Conservation (phyloP, 2,113 vertebrate species). For the Vireo altiloquus region DNA sequence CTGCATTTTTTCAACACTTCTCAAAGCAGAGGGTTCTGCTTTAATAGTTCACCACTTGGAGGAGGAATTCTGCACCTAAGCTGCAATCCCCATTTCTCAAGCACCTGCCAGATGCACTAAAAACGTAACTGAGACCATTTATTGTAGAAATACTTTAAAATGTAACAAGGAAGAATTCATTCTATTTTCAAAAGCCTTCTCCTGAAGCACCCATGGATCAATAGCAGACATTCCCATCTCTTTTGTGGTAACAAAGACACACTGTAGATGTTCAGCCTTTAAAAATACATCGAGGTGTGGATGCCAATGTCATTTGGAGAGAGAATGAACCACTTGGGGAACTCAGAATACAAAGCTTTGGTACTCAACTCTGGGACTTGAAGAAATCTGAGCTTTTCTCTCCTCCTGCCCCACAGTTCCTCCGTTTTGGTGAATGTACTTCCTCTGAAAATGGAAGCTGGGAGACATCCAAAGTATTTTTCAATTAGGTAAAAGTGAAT, state of each 20-base stretch:
- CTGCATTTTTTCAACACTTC: not conserved
- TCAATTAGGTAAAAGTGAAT: not conserved
- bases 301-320: not conserved
- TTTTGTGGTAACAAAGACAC: not conserved
- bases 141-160: not conserved
- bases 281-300: not conserved
- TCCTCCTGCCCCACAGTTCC: not conserved
- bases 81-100: not conserved
- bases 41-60: not conserved
- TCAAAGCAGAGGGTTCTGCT: not conserved
- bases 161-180: not conserved
- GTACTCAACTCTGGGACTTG: not conserved
- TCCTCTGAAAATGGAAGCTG: not conserved
- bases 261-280: too few relatives aligned
- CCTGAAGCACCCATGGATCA: not conserved
- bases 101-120: not conserved
- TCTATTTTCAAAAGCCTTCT: not conserved
- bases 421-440: not conserved
- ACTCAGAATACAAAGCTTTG: not conserved
- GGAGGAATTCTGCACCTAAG: not conserved
- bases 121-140: not conserved
- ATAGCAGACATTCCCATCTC: not conserved
- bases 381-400: not conserved
- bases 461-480: not conserved
- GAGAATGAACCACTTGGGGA: rapidly evolving